phyloP scores from a whole-genome alignment of 37 sponge, comb jelly and placozoan species.

The Dysidea cf. avara region DNA sequence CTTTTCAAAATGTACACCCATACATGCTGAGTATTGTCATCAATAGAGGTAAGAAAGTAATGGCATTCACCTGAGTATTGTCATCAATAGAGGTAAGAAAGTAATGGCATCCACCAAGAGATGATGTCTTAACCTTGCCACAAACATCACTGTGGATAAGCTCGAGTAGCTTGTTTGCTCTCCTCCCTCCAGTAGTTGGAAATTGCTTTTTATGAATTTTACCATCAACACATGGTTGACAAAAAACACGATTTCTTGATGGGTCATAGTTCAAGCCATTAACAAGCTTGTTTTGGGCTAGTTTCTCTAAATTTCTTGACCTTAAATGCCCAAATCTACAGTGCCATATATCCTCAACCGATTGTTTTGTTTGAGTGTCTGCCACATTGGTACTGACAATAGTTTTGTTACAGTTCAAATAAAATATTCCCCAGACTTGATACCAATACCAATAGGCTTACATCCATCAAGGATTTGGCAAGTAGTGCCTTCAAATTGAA shows the following conservation, averaged over 20 bases:
- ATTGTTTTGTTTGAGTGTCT: background rate
- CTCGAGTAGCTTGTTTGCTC: slow-evolving; percentile 1
- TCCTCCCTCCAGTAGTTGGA: slow-evolving; percentile 3
- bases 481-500: background rate
- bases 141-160: slow-evolving; percentile 16
- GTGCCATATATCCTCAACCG: slow-evolving; percentile 2
- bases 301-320: background rate
- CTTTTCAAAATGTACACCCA: too few species aligned
- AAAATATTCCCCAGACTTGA: background rate
- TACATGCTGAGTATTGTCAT: too few species aligned
- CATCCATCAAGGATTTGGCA: background rate
- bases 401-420: slow-evolving; percentile 5
- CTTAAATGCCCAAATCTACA: slow-evolving; percentile 12
- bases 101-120: background rate
- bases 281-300: background rate
- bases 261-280: slow-evolving; percentile 5
- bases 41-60: background rate
- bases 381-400: background rate
- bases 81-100: too few species aligned
- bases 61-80: background rate
- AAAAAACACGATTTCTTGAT: background rate
- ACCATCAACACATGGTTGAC: background rate
- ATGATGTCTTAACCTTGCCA: slow-evolving; percentile 8
- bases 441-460: background rate
- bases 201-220: background rate